Base-by-base conservation (phyloP, 2,797 vertebrate species). In the Argya squamiceps region DNA sequence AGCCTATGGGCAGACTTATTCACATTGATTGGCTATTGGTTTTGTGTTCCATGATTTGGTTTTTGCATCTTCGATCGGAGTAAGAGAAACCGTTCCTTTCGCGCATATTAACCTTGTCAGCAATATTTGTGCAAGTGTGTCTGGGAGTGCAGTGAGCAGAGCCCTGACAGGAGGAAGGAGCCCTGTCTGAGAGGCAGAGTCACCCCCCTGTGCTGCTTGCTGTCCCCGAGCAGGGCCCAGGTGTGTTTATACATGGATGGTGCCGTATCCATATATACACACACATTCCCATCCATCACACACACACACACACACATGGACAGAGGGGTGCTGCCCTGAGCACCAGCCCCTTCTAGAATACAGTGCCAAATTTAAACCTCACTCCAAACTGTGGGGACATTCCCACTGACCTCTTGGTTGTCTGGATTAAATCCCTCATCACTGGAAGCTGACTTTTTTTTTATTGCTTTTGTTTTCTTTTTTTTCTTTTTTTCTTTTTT, bases 11-110 rank as follows among this genome's bases (percentile, higher is more conserved):
- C 96, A 98, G 96, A 94, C 49, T 95, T 96, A 71, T 91, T 95
- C 95, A 80, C 94, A 34, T 79, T 53, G 97, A 95, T 84, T 97
- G 98, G 97, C 97, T 98, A 82, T 96, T 83, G 97, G 91, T 97
- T 98, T 94, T 97, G 97, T 97, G 97, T 97, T 96, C 82, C 88
- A 93, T 98, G 88, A 96, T 93, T 97, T 97, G 92, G 30, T 96
- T 71, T 50, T 97, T 97, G 97, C 97, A 98, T 97, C 94, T 97
- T 94, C 24, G 67, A 56, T 43, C 15, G 49, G 39, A 91, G 60
- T 60, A 16, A 88, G 56, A 52, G 15, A 32, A 47, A 47, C 3
- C 29, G 81, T 80, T 94, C 73, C 78, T 70, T 39, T 62, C 39
- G 64, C 91, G 89, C 93, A 41, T 50, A 36, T 79, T 26, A 49